Conservation (phyloP, 2,113 vertebrate species). For the Blennius ocellaris region DNA sequence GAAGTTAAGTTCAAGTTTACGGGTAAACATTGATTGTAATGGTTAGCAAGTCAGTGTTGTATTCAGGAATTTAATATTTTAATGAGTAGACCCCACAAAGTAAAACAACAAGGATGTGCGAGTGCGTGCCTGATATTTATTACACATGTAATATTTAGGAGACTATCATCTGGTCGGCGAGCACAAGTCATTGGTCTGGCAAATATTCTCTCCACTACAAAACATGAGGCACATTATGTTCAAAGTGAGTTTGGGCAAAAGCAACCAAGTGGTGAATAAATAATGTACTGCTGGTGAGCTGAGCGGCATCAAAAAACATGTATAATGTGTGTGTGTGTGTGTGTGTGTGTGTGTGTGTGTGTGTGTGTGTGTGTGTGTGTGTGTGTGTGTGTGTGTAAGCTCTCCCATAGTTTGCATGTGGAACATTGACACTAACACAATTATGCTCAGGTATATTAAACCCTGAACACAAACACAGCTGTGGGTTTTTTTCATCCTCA, state of each 20-base stretch:
- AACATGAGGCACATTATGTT: background rate
- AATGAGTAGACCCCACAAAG: background rate
- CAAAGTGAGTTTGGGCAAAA: constrained; percentile 22
- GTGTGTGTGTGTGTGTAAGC: too few species aligned
- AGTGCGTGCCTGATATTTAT: background rate
- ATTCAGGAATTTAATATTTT: background rate
- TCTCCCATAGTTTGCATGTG: too few species aligned
- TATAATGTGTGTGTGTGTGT: too few species aligned
- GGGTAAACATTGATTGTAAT: too few species aligned
- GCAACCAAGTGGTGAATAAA: constrained; percentile 24
- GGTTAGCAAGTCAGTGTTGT: too few species aligned
- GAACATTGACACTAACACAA: background rate
- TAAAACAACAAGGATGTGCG: background rate
- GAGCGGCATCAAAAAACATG: constrained; percentile 10
- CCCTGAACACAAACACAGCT: background rate
- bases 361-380: too few species aligned
- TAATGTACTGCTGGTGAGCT: constrained; percentile 5
- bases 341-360: too few species aligned
- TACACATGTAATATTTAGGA: background rate
- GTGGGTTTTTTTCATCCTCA: background rate
- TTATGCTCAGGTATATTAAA: background rate
- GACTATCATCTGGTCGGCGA: background rate
- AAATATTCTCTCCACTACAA: constrained; percentile 1
- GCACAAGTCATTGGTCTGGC: constrained; percentile 9
- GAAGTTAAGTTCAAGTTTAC: too few species aligned